These are phyloP conservation scores for Catocala sponsa DNA, from an alignment of 2,888 invertebrate genomes.

Conservation along the genomic window DNA sequence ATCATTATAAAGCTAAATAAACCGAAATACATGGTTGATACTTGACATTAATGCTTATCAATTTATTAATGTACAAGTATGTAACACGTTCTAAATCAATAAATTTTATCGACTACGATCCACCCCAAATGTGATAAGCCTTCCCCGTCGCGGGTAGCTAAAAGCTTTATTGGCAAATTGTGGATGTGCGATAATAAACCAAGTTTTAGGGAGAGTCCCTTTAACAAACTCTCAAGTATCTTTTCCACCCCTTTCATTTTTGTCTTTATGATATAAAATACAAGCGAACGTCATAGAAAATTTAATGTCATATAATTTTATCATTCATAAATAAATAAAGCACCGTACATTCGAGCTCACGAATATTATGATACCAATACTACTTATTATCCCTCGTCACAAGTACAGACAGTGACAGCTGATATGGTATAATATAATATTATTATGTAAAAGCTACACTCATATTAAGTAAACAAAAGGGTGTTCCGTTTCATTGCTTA, in stretches of 20 bases:
- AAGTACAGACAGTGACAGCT: constrained; percentile 55
- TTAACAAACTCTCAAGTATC: neutral
- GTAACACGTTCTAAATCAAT: neutral
- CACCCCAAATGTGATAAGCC: constrained; percentile 3
- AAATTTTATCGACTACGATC: constrained; percentile 2
- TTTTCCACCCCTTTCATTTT: neutral
- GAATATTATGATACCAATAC: constrained; percentile 33
- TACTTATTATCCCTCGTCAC: constrained; percentile 68
- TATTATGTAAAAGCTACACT: constrained; percentile 42
- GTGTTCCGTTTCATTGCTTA: constrained; percentile 24
- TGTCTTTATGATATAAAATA: too few relatives aligned
- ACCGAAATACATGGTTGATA: neutral
- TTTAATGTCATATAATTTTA: neutral
- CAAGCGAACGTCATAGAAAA: too few relatives aligned
- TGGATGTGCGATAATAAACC: constrained; percentile 6
- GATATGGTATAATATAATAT: constrained; percentile 56
- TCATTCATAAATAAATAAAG: constrained; percentile 25
- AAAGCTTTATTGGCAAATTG: constrained; percentile 11
- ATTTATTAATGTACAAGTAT: neutral
- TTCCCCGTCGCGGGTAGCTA: constrained; percentile 1
- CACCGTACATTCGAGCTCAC: constrained; percentile 13
- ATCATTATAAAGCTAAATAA: too few relatives aligned
- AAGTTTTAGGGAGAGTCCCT: constrained; percentile 1
- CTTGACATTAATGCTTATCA: constrained; percentile 6
- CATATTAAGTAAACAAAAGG: constrained; percentile 47